Evolutionary conservation across 2,113 vertebrate species (phyloP), one percentile per base, ranked within the genome.

Genomic region (Macrotus californicus): DNA sequence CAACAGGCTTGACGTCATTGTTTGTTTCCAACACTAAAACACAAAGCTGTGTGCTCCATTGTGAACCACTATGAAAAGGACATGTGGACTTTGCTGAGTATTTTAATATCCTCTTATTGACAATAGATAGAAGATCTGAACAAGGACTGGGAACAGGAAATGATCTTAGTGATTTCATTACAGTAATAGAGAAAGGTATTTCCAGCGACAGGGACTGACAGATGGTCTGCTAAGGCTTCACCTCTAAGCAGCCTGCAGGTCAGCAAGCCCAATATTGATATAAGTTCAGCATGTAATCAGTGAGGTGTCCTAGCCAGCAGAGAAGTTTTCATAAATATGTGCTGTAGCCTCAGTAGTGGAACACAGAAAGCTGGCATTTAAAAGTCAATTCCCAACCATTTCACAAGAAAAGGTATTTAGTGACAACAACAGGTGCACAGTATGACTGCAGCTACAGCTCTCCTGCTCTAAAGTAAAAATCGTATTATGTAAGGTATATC

Each of bases 21-120:
- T 94, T 97, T 96, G 96, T 95, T 97, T 93, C 96, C 96, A 96
- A 85, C 89, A 85, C 93, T 96, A 59, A 96, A 97, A 94, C 70
- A 97, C 92, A 97, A 95, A 84, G 81, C 81, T 64, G 59, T 50
- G 59, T 52, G n/a, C 92, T 95, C 61, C 94, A 94, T 18, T 90
- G 83, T 95, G 94, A 76, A 77, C 87, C 83, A 93, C 73, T 81
- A 97, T 97, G 96, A 96, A 97, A 96, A 96, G 94, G n/a, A 52
- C 94, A 67, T 95, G 93, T 18, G 1, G 69, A 96, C 97, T 97
- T 97, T 95, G 93, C 97, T 96, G 89, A 90, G 91, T 89, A 94
- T 98, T 99, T 99, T 98, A 99, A 99, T 99, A 99, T 99, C 98
- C 98, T 98, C 94, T 97, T 99, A 99, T 99, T 99, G 99, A 99